Evolutionary conservation across 2,888 invertebrate genomes (phyloP), one percentile per base, ranked within the genome.

Genomic region (Celastrina argiolus): DNA sequence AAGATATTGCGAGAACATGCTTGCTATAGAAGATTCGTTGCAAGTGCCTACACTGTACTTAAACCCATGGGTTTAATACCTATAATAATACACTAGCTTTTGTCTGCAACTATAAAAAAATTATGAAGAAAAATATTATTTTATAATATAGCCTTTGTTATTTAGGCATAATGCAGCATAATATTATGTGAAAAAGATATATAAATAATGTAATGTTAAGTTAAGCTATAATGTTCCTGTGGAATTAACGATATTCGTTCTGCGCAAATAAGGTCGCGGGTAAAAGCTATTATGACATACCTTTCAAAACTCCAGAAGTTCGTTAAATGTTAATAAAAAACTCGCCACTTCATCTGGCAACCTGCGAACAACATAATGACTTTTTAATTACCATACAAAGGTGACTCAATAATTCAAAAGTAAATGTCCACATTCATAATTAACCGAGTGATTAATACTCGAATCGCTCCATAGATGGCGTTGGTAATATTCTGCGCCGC

Each of bases 361-460:
- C 78, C 84, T 85, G 85, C 68, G 77, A 83, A 81, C 72, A 81
- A 78, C 74, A 75, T 77, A 79, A 80, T 79, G 74, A 70, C 72
- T 77, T 82, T 78, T 75, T 78, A 81, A 82, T 82, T 76, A 71
- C 66, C 45, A 34, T 42, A 66, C 42, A 45, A 66, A 45, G 66
- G 56, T 65, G 65, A 65, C 41, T 58, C 58, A 58, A 66, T 59
- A 66, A 42, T 42, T 61, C 36, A 61, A 42, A 65, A 66, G 41
- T 58, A 39, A 42, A 58, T 42, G 34, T 66, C 34, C 28, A 16
- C 64, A 51, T 22, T 56, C 45, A 45, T 66, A 45, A 66, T 66
- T 66, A 66, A 45, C 39, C 18, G 45, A 34, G 67, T 66, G 34
- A 64, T 63, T 71, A 63, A 67, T 67, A 74, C 74, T 34, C 74